phyloP scores from a whole-genome alignment of 2,888 invertebrate genomes.

The Lamellibrachia satsuma region DNA sequence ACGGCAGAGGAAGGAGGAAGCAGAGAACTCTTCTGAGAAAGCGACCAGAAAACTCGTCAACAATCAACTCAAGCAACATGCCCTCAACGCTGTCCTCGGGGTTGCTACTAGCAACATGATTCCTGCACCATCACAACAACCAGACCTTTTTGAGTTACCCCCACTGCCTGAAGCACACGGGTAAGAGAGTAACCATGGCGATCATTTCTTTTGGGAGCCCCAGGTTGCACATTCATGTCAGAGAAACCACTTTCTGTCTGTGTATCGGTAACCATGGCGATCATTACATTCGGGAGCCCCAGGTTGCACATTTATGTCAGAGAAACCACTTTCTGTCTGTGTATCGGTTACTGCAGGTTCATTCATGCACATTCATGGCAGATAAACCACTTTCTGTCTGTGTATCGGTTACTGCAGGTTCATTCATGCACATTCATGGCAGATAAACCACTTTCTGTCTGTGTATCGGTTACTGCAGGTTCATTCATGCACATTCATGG shows the following conservation, averaged over 20 bases:
- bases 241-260: background rate
- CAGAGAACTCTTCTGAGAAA: conserved; percentile 78
- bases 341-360: no score
- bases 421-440: no score
- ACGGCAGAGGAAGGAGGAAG: conserved; percentile 75
- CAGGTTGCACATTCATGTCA: background rate
- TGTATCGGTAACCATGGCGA: no score
- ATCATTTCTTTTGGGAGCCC: background rate
- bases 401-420: no score
- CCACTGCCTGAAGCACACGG: conserved; percentile 55
- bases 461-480: no score
- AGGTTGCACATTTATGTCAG: no score
- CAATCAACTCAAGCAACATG: conserved; percentile 81
- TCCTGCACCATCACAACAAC: conserved; percentile 35
- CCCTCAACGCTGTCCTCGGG: conserved; percentile 68
- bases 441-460: no score
- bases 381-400: no score
- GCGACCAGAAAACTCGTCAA: conserved; percentile 76
- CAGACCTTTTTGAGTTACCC: conserved; percentile 64
- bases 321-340: no score
- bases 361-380: no score
- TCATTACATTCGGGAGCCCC: no score
- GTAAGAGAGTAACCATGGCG: background rate
- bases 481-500: no score
- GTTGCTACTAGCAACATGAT: conserved; percentile 32